A percentile compares a stretch with the other conserved stretches of the same genome.
phyloP scores from a whole-genome alignment of 1,140 invertebrate genomes.

The Ceratitis capitata region DNA sequence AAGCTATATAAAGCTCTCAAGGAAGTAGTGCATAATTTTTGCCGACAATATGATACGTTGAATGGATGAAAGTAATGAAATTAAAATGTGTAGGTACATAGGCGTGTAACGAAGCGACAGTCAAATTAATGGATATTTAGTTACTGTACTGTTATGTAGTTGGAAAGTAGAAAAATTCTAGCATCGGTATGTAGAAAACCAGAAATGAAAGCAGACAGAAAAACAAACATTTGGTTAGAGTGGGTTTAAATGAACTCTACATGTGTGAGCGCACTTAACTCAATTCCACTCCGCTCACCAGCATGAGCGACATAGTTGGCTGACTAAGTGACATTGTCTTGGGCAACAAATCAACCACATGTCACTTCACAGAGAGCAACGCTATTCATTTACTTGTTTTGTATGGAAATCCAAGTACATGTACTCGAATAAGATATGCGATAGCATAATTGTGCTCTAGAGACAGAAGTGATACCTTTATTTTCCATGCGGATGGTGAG shows the following conservation, averaged over 20 bases:
- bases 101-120: neutral
- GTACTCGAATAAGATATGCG: no score
- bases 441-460: no score
- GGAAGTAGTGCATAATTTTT: conserved; percentile 29
- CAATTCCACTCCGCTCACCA: neutral
- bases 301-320: neutral
- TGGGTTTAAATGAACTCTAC: neutral
- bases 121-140: conserved; percentile 3
- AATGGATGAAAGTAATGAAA: conserved; percentile 5
- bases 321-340: neutral
- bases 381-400: no score
- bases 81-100: neutral
- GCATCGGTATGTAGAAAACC: neutral
- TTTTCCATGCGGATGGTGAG: no score
- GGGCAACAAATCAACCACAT: neutral
- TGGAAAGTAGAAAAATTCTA: neutral
- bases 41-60: conserved; percentile 4
- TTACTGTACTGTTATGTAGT: no score
- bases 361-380: no score
- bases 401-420: no score
- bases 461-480: no score
- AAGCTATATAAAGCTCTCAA: conserved; percentile 7
- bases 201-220: neutral
- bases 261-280: neutral
- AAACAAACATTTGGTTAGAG: neutral